Base-by-base conservation (phyloP, 2,113 vertebrate genomes). In the Isurus oxyrinchus region DNA sequence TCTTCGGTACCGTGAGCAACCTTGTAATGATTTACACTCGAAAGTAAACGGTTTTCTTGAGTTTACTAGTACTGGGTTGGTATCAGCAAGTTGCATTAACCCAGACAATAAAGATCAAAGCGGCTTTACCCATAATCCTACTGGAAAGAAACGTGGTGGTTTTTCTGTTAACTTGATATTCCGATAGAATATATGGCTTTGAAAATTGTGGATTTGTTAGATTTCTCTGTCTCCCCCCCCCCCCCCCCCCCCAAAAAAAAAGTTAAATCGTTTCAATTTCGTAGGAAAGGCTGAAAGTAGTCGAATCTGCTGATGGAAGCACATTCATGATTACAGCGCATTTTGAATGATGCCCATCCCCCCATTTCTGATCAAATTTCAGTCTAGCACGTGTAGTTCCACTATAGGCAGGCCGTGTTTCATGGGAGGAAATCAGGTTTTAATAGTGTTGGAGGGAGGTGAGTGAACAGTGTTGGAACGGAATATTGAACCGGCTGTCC, bases 331-430 rank as follows among this genome's bases (percentile, higher is more conserved):
- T 63, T 59, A 31, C 6, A 11, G 0, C 1, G 94, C 93, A 67
- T 0, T 10, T 69, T 95, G 67, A 1, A 0, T 0, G 76, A 0
- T 35, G 95, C 0, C 90, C 94, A 55, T 63, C 84, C 81, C 81
- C 95, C 96, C 96, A 23, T 86, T 96, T 96, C 96, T 96, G 97
- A 97, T 97, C 96, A 97, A 96, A 97, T 97, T 97, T 96, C 97
- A 97, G 67, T 31, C 67, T 96, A 96, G 94, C 96, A 96, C 96
- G 96, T 96, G 96, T 84, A 97, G 96, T 97, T 96, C 97, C 97
- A 97, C 97, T 96, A 96, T 90, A 96, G 14, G 97, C 97, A 97
- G 44, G 97, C 97, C 97, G 96, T 96, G 49, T 72, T 66, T 69
- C 79, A 84, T 63, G 53, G 86, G 63, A 76, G 40, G 23, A 67